These are phyloP conservation scores for Helarctos malayanus DNA, from an alignment of 2,797 vertebrate species.

Conservation along the genomic window DNA sequence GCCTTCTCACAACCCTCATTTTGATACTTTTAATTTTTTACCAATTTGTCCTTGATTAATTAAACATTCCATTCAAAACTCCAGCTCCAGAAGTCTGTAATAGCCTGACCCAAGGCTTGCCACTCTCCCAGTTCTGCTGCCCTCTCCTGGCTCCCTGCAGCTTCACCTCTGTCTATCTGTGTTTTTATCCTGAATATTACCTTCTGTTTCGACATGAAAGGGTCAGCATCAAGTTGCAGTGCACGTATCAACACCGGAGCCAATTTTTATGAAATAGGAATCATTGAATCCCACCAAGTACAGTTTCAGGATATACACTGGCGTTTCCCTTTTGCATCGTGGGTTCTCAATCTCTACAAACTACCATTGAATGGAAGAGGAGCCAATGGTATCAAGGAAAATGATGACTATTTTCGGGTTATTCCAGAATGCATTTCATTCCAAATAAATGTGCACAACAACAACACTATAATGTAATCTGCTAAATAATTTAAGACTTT, in stretches of 20 bases:
- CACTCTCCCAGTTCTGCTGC: not conserved
- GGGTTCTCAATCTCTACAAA: not conserved
- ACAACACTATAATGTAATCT: not conserved
- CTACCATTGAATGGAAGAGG: not conserved
- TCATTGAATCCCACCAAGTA: not conserved
- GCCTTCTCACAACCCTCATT: not conserved
- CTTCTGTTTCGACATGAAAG: constrained; percentile 21
- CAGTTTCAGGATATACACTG: not conserved
- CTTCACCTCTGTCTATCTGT: not conserved
- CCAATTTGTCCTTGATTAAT: constrained; percentile 4
- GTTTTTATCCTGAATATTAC: not conserved
- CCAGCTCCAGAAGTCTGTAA: not conserved
- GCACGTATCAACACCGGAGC: not conserved
- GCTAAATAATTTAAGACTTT: not conserved
- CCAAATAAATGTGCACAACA: constrained; percentile 26
- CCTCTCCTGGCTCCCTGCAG: not conserved
- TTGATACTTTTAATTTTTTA: constrained; percentile 1
- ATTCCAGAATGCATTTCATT: not conserved
- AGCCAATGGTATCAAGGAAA: not conserved
- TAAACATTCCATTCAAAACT: constrained; percentile 56
- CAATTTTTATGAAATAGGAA: constrained; percentile 53
- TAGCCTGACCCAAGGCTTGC: not conserved
- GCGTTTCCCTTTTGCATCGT: constrained; percentile 11
- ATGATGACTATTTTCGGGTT: not conserved
- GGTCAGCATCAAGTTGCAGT: not conserved